Evolutionary conservation across 2,888 invertebrate species (phyloP).

Genomic region (Dichetophora obliterata): DNA sequence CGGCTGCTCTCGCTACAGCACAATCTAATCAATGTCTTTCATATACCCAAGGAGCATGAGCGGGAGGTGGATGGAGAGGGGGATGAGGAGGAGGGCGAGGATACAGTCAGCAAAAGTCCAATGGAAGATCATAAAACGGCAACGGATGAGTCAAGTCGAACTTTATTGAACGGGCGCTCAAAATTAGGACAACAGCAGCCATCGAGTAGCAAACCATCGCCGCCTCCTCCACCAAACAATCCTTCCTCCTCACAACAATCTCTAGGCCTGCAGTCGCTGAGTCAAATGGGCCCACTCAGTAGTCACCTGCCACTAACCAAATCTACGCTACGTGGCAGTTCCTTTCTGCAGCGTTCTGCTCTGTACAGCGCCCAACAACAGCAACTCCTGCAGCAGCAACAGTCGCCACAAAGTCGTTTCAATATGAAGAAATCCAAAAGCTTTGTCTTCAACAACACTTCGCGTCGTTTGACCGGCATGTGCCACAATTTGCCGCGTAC

Average conservation of each 20-base stretch:
- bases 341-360: slow-evolving; percentile 44
- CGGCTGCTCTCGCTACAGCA: slow-evolving; percentile 91
- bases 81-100: neutral
- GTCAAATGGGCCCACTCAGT: slow-evolving; percentile 16
- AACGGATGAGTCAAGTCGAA: neutral
- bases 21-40: slow-evolving; percentile 80
- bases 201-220: slow-evolving; percentile 38
- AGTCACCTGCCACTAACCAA: slow-evolving; percentile 33
- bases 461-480: slow-evolving; percentile 59
- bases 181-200: neutral
- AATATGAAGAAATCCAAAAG: slow-evolving; percentile 67
- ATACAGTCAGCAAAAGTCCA: slow-evolving; percentile 3
- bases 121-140: too few species aligned
- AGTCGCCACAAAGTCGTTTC: slow-evolving; percentile 52
- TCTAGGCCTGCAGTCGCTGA: neutral
- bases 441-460: slow-evolving; percentile 60
- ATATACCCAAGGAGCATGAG: slow-evolving; percentile 65
- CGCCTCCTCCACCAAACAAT: slow-evolving; percentile 3
- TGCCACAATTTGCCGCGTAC: slow-evolving; percentile 58
- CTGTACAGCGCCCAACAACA: slow-evolving; percentile 34
- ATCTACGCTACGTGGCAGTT: slow-evolving; percentile 51
- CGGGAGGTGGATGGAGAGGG: neutral
- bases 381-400: slow-evolving; percentile 31
- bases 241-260: slow-evolving; percentile 24
- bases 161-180: neutral